Evolutionary conservation across 2,113 vertebrate species (phyloP).

Genomic region (Amphiprion percula): DNA sequence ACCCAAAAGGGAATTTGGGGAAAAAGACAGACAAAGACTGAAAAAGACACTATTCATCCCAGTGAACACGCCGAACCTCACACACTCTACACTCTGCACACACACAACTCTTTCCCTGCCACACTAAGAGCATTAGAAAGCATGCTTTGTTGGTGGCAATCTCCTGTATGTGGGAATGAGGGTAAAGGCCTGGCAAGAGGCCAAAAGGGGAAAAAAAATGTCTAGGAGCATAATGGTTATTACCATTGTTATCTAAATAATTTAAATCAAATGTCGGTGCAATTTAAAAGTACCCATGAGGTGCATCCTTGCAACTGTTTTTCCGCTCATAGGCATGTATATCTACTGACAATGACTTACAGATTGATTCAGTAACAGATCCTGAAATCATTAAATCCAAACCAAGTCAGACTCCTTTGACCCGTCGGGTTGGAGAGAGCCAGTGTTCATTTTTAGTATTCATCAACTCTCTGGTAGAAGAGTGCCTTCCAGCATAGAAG

Average conservation of each 20-base stretch:
- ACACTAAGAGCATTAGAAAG: conserved; percentile 51
- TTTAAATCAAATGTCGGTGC: background rate
- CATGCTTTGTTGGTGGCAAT: conserved; percentile 59
- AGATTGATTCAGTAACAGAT: background rate
- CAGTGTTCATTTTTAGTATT: conserved; percentile 1
- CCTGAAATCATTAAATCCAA: background rate
- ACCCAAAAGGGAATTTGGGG: conserved; percentile 31
- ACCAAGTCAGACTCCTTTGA: background rate
- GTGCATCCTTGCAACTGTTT: background rate
- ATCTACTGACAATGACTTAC: background rate
- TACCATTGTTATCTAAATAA: no score
- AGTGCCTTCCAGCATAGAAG: background rate
- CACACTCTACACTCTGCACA: background rate
- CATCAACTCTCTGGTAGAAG: conserved; percentile 6
- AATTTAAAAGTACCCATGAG: conserved; percentile 8
- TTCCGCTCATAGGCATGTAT: background rate
- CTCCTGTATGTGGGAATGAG: conserved; percentile 57
- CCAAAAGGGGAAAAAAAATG: conserved; percentile 33
- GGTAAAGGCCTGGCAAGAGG: conserved; percentile 40
- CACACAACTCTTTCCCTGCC: conserved; percentile 23
- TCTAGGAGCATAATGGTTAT: conserved; percentile 8
- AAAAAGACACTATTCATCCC: conserved; percentile 68
- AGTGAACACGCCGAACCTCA: conserved; percentile 40
- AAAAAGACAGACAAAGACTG: conserved; percentile 30
- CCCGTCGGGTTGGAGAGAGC: background rate